These are phyloP conservation scores for Torymus tubicola DNA, from an alignment of 2,888 invertebrate genomes.

Conservation along the genomic window DNA sequence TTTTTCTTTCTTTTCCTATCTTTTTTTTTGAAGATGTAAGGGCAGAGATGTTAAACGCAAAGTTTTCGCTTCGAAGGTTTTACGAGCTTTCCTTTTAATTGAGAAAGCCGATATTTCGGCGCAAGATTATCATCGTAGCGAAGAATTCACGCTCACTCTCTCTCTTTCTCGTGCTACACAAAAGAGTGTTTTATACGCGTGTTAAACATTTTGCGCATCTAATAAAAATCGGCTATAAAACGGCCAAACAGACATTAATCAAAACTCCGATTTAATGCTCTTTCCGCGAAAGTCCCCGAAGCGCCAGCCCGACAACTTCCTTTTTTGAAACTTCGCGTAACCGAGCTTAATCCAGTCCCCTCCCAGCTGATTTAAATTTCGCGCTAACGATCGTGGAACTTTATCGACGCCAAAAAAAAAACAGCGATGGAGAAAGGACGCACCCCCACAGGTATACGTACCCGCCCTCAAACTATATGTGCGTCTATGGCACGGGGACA, in stretches of 20 bases:
- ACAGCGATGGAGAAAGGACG: not conserved
- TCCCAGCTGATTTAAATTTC: conserved; percentile 12
- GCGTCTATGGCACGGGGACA: conserved; percentile 43
- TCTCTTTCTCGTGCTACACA: too few species aligned
- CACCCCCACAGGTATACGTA: not conserved
- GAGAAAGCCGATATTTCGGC: conserved; percentile 19
- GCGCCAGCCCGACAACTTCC: too few species aligned
- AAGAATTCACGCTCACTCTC: too few species aligned
- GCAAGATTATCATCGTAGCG: too few species aligned
- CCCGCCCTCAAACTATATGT: not conserved
- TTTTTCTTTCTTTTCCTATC: conserved; percentile 13
- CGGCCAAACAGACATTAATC: too few species aligned
- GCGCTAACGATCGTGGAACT: conserved; percentile 35
- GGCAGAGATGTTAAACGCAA: conserved; percentile 26
- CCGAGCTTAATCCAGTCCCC: too few species aligned
- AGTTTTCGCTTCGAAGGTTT: conserved; percentile 34
- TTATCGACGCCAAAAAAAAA: conserved; percentile 32
- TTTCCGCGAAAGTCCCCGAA: too few species aligned
- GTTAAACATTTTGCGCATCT: too few species aligned
- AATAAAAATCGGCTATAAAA: too few species aligned
- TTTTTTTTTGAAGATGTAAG: conserved; percentile 9
- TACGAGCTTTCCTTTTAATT: conserved; percentile 38
- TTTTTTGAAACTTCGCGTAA: too few species aligned
- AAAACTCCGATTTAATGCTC: too few species aligned
- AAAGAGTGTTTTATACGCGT: too few species aligned